Base-by-base conservation (phyloP, 2,797 vertebrate species). In the Chrosomus eos region DNA sequence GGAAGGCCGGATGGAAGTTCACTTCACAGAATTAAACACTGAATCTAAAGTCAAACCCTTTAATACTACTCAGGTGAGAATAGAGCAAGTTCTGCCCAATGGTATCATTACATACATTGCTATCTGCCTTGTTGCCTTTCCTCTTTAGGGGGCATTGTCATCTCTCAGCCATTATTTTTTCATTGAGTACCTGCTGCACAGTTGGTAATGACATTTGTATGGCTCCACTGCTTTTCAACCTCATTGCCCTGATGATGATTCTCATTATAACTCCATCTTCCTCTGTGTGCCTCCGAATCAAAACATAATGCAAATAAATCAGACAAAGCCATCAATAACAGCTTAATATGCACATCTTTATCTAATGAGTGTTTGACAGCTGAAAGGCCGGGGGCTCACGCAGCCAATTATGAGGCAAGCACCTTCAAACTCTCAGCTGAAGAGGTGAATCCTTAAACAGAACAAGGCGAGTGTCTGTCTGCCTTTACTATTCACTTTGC, bases 301-400 rank as follows among this genome's bases (percentile, higher is more conserved):
- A 81, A 84, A 80, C 86, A 75, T 83, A 60, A 85, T 72, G 83
- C 76, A 85, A 85, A 85, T 85, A 79, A 80, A 85, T 80, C 78
- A 84, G 86, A 75, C 51, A 74, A 75, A 68, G 86, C 28, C 70
- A 84, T 84, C 70, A 87, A 80, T 68, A 84, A 67, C 48, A 60
- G 81, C 64, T 66, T 80, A 83, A 68, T 84, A 80, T 74, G 76
- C 70, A 75, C 45, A 87, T 48, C 74, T 84, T 84, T 85, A 62
- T 80, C 75, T 85, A 60, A 72, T 84, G 58, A 76, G 62, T 67
- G 36, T 75, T 87, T 62, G 71, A 74, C 86, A 87, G 77, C 67
- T 51, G 40, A 85, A 73, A 82, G 64, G 80, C 48, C 64, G 18
- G 51, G 64, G 80, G 71, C 71, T 77, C 38, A 70, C 4, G 7